A percentile compares a stretch with the other conserved stretches of the same genome.
phyloP scores from a whole-genome alignment of 2,888 invertebrate genomes.

The Slavum lentiscoides region DNA sequence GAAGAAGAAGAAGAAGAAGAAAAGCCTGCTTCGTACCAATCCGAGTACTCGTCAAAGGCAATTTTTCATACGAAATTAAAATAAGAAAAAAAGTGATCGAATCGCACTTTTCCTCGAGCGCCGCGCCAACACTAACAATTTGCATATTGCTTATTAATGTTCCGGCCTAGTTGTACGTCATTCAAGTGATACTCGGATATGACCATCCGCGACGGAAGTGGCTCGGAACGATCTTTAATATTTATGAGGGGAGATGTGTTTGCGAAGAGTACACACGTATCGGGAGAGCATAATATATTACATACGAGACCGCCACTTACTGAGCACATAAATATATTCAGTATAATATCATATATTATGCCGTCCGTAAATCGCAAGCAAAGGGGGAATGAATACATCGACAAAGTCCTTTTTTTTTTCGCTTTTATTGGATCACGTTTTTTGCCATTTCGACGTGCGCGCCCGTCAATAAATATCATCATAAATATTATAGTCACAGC shows the following conservation, averaged over 20 bases:
- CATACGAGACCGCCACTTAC: too few relatives aligned
- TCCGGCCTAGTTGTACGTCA: conserved; percentile 26
- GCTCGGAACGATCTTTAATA: conserved; percentile 26
- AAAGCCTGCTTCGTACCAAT: too few relatives aligned
- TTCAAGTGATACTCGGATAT: conserved; percentile 18
- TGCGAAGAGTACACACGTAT: conserved; percentile 36
- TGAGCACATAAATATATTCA: not conserved
- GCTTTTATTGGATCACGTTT: conserved; percentile 50
- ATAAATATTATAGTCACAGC: not conserved
- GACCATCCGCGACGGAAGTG: conserved; percentile 9
- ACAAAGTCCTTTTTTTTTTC: conserved; percentile 17
- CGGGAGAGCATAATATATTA: not conserved
- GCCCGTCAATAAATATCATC: too few relatives aligned
- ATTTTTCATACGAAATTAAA: not conserved
- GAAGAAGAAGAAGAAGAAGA: too few relatives aligned
- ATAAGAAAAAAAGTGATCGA: conserved; percentile 23
- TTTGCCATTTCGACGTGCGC: conserved; percentile 3
- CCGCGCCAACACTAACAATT: conserved; percentile 41
- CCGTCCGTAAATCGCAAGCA: not conserved
- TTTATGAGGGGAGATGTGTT: conserved; percentile 20
- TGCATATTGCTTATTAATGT: conserved; percentile 48
- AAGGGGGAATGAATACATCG: not conserved
- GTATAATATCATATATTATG: not conserved
- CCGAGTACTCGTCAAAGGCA: too few relatives aligned
- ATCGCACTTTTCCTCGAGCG: conserved; percentile 25